Conservation (phyloP, 2,113 vertebrate species). For the Mixornis gularis region DNA sequence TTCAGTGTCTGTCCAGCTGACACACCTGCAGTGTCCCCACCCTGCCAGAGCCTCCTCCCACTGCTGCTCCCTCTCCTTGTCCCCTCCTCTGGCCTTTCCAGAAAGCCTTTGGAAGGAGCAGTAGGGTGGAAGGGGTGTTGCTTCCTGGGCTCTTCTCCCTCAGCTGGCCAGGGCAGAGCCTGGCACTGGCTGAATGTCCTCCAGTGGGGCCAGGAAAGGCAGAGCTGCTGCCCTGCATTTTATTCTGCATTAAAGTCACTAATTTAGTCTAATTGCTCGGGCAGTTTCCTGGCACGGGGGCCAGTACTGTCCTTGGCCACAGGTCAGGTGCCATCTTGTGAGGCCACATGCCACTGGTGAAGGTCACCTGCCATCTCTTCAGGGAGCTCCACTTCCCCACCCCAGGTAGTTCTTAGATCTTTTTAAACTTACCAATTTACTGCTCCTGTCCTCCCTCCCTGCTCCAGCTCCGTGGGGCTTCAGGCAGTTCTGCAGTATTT, state of each 20-base stretch:
- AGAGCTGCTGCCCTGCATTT: neutral
- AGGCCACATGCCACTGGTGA: neutral
- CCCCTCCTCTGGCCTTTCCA: neutral
- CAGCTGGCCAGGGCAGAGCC: neutral
- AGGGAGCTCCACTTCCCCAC: neutral
- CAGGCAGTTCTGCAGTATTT: neutral
- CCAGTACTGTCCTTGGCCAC: neutral
- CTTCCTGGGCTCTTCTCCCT: neutral
- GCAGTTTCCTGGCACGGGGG: neutral
- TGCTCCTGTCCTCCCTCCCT: neutral
- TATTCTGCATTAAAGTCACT: neutral
- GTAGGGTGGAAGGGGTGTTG: rapidly evolving
- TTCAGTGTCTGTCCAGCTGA: neutral
- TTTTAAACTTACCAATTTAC: neutral
- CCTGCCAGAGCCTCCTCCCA: neutral
- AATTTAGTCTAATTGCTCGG: rapidly evolving
- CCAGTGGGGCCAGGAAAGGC: neutral
- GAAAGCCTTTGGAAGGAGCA: neutral
- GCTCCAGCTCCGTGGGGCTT: rapidly evolving
- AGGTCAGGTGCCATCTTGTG: rapidly evolving
- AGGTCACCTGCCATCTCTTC: neutral
- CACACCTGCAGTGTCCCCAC: neutral
- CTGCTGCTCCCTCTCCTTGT: neutral
- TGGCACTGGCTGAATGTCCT: rapidly evolving
- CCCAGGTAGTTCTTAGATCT: neutral